phyloP scores from a whole-genome alignment of 2,888 invertebrate genomes.

The Euplagia quadripunctaria region DNA sequence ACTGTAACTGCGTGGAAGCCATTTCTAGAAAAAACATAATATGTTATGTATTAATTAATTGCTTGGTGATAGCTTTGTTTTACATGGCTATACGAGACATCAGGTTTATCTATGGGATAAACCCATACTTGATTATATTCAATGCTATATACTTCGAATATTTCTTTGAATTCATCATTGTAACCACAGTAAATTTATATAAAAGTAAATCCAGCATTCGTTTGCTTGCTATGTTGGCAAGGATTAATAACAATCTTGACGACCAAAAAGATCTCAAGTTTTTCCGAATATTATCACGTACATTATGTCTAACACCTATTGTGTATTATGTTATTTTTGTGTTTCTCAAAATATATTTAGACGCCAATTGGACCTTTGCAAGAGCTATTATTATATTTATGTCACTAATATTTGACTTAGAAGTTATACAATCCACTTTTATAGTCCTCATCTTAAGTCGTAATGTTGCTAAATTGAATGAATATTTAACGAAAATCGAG shows the following conservation, averaged over 20 bases:
- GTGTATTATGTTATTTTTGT: not conserved
- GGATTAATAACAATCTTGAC: not conserved
- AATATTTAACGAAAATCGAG: not conserved
- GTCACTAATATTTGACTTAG: not conserved
- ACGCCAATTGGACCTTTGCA: not conserved
- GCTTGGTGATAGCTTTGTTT: not conserved
- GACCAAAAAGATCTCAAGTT: not conserved
- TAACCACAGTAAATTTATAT: not conserved
- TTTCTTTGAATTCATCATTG: constrained; percentile 1
- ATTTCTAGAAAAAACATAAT: not conserved
- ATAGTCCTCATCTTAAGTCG: not conserved
- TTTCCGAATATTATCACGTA: not conserved
- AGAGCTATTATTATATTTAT: not conserved
- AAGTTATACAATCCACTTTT: constrained; percentile 3
- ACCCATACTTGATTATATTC: not conserved
- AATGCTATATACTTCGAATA: not conserved
- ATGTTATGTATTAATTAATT: constrained; percentile 1
- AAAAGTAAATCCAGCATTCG: not conserved
- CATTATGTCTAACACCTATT: not conserved
- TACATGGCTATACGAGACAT: not conserved
- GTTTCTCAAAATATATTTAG: not conserved
- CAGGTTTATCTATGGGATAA: not conserved
- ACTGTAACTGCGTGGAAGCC: not conserved
- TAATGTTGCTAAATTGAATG: not conserved
- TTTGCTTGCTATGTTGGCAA: not conserved